These are phyloP conservation scores for Pachyseris speciosa DNA, from an alignment of 64 coral and sea anemone genomes.

Conservation along the genomic window DNA sequence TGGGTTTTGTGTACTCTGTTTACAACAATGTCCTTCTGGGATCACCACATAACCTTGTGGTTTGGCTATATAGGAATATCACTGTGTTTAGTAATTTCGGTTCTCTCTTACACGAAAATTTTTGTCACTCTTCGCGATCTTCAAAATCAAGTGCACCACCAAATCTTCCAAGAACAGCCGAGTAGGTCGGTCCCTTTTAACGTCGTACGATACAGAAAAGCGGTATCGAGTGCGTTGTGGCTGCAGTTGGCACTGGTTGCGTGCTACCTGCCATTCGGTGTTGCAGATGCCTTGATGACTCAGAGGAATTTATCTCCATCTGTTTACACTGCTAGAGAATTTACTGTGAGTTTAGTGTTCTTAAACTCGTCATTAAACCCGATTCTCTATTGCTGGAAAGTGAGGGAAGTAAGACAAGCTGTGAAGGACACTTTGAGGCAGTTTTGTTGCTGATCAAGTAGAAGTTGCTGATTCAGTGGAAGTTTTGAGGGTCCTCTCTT, in stretches of 20 bases:
- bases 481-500: no score
- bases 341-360: not conserved
- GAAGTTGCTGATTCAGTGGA: no score
- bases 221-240: not conserved
- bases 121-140: not conserved
- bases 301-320: not conserved
- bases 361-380: not conserved
- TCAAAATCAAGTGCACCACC: not conserved
- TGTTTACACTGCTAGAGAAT: not conserved
- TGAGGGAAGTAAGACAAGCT: not conserved
- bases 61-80: no score
- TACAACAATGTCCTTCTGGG: no score
- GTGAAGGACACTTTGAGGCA: not conserved
- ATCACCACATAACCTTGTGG: no score
- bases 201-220: not conserved
- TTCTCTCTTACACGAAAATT: no score
- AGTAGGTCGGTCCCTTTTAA: not conserved
- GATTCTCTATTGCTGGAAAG: not conserved
- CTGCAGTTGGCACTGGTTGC: not conserved
- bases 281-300: not conserved
- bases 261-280: not conserved
- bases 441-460: not conserved
- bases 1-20: no score
- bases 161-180: not conserved
- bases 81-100: no score